Percentiles rank a stretch among this genome's conserved stretches.
These are phyloP conservation scores for Tragelaphus eurycerus DNA, from an alignment of 2,797 vertebrate genomes.

Conservation along the genomic window DNA sequence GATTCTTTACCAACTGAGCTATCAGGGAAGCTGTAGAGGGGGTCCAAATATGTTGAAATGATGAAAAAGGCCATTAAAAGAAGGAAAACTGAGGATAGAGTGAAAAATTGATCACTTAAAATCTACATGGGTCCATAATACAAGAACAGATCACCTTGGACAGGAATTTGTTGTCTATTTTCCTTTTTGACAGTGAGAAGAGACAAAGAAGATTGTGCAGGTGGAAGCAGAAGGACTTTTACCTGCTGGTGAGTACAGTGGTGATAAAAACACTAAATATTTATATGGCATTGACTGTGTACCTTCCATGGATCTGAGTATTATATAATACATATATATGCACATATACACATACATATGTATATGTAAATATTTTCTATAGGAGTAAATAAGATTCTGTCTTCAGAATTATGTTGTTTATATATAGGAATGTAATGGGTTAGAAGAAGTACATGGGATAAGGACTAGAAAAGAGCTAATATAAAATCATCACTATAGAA, in stretches of 20 bases:
- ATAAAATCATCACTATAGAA: neutral
- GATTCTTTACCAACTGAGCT: neutral
- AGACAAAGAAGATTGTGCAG: neutral
- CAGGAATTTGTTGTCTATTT: neutral
- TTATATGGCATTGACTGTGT: neutral
- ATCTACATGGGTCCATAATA: neutral
- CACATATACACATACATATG: neutral
- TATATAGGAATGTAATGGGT: neutral
- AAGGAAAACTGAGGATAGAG: neutral
- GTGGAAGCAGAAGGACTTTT: neutral
- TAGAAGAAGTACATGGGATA: neutral
- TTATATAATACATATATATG: neutral
- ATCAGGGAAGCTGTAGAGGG: neutral
- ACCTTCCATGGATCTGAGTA: neutral
- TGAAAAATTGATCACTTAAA: neutral
- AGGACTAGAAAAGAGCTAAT: neutral
- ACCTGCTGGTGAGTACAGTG: neutral
- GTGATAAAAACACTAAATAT: neutral
- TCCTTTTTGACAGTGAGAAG: neutral
- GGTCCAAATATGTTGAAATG: neutral
- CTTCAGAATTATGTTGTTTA: neutral
- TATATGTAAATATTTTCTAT: neutral
- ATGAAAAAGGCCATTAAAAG: neutral
- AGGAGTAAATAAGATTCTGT: neutral
- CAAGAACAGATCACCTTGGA: neutral